phyloP scores from a whole-genome alignment of 2,113 vertebrate species.

The Tetrao urogallus region DNA sequence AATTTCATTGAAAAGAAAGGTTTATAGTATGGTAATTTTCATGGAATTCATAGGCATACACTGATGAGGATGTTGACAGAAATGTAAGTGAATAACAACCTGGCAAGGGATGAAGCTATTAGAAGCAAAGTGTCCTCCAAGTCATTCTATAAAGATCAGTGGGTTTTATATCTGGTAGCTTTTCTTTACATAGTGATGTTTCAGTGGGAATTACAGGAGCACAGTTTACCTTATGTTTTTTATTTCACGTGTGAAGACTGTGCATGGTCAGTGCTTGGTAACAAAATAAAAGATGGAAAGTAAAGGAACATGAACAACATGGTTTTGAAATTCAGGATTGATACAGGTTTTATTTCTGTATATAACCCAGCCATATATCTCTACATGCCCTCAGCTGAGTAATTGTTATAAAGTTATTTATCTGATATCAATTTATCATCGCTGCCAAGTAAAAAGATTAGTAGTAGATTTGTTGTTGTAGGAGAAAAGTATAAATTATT shows the following conservation, averaged over 20 bases:
- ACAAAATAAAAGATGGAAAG: not conserved
- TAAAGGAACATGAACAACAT: not conserved
- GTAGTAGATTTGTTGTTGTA: not conserved
- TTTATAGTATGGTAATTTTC: conserved; percentile 31
- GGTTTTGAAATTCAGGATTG: not conserved
- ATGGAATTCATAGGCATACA: conserved; percentile 41
- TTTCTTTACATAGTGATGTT: conserved; percentile 46
- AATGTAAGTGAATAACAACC: conserved; percentile 61
- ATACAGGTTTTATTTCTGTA: not conserved
- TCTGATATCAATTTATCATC: not conserved
- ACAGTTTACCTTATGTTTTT: not conserved
- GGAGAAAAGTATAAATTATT: not conserved
- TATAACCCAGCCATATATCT: not conserved
- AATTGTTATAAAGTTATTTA: not conserved
- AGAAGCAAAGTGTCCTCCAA: conserved; percentile 61
- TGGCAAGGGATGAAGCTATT: conserved; percentile 52
- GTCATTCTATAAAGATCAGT: conserved; percentile 59
- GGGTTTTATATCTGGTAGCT: conserved; percentile 55
- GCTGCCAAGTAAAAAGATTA: not conserved
- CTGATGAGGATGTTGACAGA: conserved; percentile 68
- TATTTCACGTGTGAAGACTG: conserved; percentile 37
- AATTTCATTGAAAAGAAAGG: conserved; percentile 6
- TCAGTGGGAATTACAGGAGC: conserved; percentile 31
- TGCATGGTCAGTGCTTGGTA: not conserved
- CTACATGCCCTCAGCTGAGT: not conserved